Evolutionary conservation across 1,140 invertebrate species (phyloP), one percentile per base, ranked within the genome.

Genomic region (Pissodes strobi): DNA sequence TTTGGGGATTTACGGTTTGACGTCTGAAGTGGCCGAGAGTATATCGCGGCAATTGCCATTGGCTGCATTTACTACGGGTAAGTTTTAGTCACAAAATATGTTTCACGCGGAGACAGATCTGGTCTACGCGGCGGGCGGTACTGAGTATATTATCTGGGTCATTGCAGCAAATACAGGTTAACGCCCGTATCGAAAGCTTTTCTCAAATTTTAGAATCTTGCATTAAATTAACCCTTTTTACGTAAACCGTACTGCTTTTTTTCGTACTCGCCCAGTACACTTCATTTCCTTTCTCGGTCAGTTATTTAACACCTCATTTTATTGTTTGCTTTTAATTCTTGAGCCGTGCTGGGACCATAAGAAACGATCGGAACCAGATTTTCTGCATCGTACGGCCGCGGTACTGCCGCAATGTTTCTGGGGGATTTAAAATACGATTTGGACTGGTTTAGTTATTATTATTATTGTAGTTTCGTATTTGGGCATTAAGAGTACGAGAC

Each of bases 1-100:
- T 25, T 77, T 90, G 13, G 85, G 86, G 12, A 86, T 90, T 66
- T 90, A 90, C 72, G 88, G 88, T 25, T 76, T 87, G 45, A 83
- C 84, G 18, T 84, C 84, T 1, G 84, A 85, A 74, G 83, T 85
- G 1, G 83, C 83, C 30, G 84, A 85, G 70, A 83, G 82, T 51
- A 82, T 85, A 25, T 82, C 79, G 45, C 79, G 82, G 51, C 83
- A 85, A 73, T 79, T 85, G 17, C 77, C 77, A 3, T 74, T 78
- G 15, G 77, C 76, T 17, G 76, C 76, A 1, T 79, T 79, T 49
- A 72, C 67, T 63, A 72, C 61, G 21, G 76, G 77, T 78, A 68
- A 77, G 76, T 74, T 2, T n/a, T n/a, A n/a, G n/a, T n/a, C n/a
- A n/a, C n/a, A n/a, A n/a, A n/a, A n/a, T n/a, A n/a, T n/a, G n/a